Evolutionary conservation across 2,888 invertebrate genomes (phyloP).

Genomic region (Coecobrya sp.): DNA sequence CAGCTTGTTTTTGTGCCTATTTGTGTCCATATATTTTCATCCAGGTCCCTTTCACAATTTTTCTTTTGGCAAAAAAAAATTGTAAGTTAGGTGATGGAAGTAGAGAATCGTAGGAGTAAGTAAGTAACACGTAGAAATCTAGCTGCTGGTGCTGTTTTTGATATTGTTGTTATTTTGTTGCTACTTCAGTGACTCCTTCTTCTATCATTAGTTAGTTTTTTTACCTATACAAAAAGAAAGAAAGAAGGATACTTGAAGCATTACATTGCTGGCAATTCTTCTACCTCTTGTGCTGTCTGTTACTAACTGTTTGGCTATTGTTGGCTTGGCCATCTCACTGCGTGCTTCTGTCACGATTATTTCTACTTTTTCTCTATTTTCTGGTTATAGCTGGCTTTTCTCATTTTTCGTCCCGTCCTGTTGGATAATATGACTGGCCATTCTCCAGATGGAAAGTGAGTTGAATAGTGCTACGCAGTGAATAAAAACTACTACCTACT

Average conservation of each 20-base stretch:
- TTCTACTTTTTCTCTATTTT: neutral
- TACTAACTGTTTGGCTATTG: conserved; percentile 56
- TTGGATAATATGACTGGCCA: conserved; percentile 46
- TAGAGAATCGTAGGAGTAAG: neutral
- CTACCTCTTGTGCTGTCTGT: conserved; percentile 29
- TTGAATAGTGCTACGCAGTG: neutral
- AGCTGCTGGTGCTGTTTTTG: neutral
- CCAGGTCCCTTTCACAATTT: conserved; percentile 18
- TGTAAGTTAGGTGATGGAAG: conserved; percentile 15
- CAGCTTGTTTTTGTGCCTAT: neutral
- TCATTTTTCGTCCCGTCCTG: neutral
- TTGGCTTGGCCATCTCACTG: conserved; percentile 49
- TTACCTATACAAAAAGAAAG: neutral
- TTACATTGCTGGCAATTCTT: conserved; percentile 32
- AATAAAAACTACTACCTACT: neutral
- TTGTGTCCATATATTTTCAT: neutral
- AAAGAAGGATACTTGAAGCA: conserved; percentile 32
- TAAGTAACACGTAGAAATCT: conserved; percentile 12
- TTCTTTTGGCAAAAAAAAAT: neutral
- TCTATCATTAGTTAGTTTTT: conserved; percentile 18
- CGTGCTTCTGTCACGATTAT: conserved; percentile 58
- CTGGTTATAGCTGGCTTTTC: conserved; percentile 42
- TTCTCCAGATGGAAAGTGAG: conserved; percentile 32
- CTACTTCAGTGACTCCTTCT: conserved; percentile 41
- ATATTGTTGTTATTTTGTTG: conserved; percentile 37